A percentile compares a stretch with the other conserved stretches of the same genome.
Conservation (phyloP, 2,888 invertebrate genomes). For the Blastobasis lacticolella region DNA sequence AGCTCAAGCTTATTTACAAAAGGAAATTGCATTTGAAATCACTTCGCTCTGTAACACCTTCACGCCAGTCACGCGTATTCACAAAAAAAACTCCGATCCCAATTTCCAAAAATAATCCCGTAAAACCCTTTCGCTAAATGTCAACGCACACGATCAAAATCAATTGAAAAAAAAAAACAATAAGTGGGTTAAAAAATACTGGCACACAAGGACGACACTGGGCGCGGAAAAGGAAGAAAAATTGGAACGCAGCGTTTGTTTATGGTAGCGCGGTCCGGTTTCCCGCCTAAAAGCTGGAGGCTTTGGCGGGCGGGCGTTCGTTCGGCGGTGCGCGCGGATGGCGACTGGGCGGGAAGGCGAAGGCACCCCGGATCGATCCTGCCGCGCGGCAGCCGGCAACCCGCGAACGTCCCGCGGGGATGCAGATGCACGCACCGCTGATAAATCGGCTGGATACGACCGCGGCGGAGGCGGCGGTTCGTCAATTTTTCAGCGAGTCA, state of each 20-base stretch:
- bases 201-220: no score
- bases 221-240: no score
- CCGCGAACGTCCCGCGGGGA: slow-evolving; percentile 58
- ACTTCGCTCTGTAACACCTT: no score
- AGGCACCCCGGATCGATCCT: slow-evolving; percentile 43
- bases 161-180: no score
- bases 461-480: background rate
- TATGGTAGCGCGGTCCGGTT: slow-evolving; percentile 17
- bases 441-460: slow-evolving; percentile 22
- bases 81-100: no score
- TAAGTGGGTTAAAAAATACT: no score
- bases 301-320: slow-evolving; percentile 36
- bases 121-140: background rate
- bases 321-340: slow-evolving; percentile 41
- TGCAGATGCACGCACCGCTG: slow-evolving; percentile 55
- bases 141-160: background rate
- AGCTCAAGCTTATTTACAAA: no score
- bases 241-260: background rate
- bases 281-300: slow-evolving; percentile 64
- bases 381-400: slow-evolving; percentile 24
- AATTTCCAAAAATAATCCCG: background rate
- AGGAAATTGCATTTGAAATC: background rate
- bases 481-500: no score
- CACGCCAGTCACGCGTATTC: no score
- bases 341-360: slow-evolving; percentile 53